Base-by-base conservation (phyloP, 2,797 vertebrate species). In the Calcarius lapponicus region DNA sequence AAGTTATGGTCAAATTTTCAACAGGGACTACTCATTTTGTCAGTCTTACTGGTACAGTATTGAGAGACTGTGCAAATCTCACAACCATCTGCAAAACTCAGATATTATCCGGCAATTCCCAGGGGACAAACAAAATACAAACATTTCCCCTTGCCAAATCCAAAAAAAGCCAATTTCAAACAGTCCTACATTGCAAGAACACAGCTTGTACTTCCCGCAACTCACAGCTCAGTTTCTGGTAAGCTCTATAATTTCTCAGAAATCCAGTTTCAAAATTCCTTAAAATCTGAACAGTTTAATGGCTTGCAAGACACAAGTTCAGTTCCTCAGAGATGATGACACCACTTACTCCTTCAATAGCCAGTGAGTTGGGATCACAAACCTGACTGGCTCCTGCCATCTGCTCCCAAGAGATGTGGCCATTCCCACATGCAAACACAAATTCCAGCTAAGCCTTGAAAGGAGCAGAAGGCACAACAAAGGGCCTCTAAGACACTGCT, bases 381-480 rank as follows among this genome's bases (percentile, higher is more conserved):
- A 45, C 34, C 28, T 62, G 31, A 67, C 32, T 32, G 36, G n/a
- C 36, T 50, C n/a, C n/a, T 75, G 72, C 28, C 19, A 69, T 7
- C 40, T 54, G 28, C 7, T 73, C 50, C 47, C 4, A 13, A 71
- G 48, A 50, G 16, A 28, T 16, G 26, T 17, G 61, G 16, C 25
- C 2, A 0, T 24, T 61, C 72, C 78, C 10, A 20, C 17, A 67
- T 0, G 0, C 15, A 25, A 65, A 19, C 38, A 67, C 7, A 50
- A 67, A 53, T 43, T 69, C 43, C 73, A 93, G 15, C 24, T 64
- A 64, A 47, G 26, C 65, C 83, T 67, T 67, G 29, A 61, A 50
- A 93, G 0, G 1, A 54, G 22, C 15, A 58, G 32, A 88, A 22
- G 6, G 14, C 7, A 47, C 18, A 78, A 48, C 17, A 54, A 42